Base-by-base conservation (phyloP, 2,797 vertebrate genomes). In the Muscicapa striata region DNA sequence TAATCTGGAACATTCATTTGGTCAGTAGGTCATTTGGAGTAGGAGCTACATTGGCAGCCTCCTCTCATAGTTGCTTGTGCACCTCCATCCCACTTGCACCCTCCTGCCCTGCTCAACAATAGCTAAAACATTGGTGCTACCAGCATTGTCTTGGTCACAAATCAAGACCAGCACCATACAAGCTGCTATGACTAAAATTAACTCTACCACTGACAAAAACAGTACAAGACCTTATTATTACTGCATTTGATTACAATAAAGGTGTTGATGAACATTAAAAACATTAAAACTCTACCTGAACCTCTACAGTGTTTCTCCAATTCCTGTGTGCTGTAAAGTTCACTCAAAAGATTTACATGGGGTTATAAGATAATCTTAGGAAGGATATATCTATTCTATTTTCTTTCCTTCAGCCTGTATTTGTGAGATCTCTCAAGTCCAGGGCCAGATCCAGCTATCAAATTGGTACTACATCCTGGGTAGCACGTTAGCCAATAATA, bases 1-100 rank as follows among this genome's bases (percentile, higher is more conserved):
- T 22, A 23, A 23, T 46, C 10, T 69, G 40, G 11, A 43, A 32
- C 59, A 61, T 36, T 9, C 5, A 1, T 68, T 64, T 54, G 30
- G 11, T 63, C 34, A 40, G 5, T 22, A 41, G 13, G n/a, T n/a
- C n/a, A n/a, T n/a, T n/a, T n/a, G n/a, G n/a, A n/a, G n/a, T n/a
- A n/a, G n/a, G n/a, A 86, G 9, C 12, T 59, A 2, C 13, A 2
- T 8, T 21, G 17, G 9, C 16, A 49, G 4, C 14, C 10, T 27
- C 13, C 19, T 11, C 23, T 68, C 17, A 9, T 26, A 61, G 4
- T 7, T 52, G 32, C 29, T 43, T 52, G 4, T 52, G 16, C 15
- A 8, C 9, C 7, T 14, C 19, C 32, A n/a, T 6, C 18, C 24
- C 41, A 2, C 16, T 61, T 0, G 0, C 24, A 34, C 15, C 18